Percentiles rank a stretch among this genome's conserved stretches.
Evolutionary conservation across 2,797 vertebrate genomes (phyloP).

Genomic region (Strix occidentalis): DNA sequence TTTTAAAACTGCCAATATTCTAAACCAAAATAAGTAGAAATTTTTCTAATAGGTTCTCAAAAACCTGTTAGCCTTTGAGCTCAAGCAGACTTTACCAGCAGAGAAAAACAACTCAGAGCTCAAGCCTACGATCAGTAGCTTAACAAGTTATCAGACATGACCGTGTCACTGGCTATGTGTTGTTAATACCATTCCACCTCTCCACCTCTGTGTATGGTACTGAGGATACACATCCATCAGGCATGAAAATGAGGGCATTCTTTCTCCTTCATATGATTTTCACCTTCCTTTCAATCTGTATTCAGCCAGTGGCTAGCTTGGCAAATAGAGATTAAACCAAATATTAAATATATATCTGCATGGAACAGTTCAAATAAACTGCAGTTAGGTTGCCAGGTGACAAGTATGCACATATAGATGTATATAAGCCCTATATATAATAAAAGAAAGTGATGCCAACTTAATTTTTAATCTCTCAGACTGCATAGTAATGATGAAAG

Average conservation of each 20-base stretch:
- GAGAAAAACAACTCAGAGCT: neutral
- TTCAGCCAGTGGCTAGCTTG: neutral
- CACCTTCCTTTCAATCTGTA: neutral
- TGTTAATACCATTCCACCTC: neutral
- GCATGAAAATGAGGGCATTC: neutral
- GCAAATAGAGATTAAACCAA: neutral
- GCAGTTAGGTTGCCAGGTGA: neutral
- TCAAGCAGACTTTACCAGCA: neutral
- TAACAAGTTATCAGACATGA: rapidly evolving
- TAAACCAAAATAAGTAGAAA: neutral
- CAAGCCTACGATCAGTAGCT: neutral
- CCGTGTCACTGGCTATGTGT: neutral
- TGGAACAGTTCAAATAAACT: neutral
- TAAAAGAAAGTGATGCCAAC: neutral
- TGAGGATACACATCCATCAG: neutral
- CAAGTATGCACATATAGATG: neutral
- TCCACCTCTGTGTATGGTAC: neutral
- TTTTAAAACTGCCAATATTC: neutral
- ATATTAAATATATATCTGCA: neutral
- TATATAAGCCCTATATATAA: neutral
- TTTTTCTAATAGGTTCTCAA: neutral
- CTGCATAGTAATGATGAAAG: neutral
- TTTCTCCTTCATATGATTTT: neutral
- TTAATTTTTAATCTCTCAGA: neutral
- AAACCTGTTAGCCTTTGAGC: neutral